phyloP scores from a whole-genome alignment of 2,113 vertebrate species.

The Nothobranchius kuhntae region DNA sequence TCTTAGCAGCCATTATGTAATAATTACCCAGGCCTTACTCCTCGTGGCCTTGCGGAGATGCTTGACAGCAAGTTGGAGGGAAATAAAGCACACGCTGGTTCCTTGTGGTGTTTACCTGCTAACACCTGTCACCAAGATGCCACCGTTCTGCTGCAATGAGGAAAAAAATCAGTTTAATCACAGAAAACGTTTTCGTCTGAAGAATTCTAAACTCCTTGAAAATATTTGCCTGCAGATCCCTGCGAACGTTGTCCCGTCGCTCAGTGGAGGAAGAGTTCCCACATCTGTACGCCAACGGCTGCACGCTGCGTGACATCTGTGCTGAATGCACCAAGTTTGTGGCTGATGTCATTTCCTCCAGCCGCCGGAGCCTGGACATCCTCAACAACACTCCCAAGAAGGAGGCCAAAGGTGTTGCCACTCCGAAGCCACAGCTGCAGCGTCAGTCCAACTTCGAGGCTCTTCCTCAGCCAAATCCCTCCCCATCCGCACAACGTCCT shows the following conservation, averaged over 20 bases:
- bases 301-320: constrained; percentile 88
- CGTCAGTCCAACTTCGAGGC: constrained; percentile 36
- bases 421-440: constrained; percentile 45
- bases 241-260: constrained; percentile 82
- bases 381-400: constrained; percentile 85
- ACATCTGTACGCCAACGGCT: constrained; percentile 91
- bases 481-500: background rate
- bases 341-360: constrained; percentile 88
- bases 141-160: background rate
- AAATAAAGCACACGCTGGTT: background rate
- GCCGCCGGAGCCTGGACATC: constrained; percentile 90
- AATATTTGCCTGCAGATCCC: constrained; percentile 73
- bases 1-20: constrained; percentile 63
- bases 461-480: constrained; percentile 1
- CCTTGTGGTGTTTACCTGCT: background rate
- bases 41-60: constrained; percentile 12
- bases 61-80: constrained; percentile 1
- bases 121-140: constrained; percentile 17
- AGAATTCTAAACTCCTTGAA: no score
- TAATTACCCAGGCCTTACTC: constrained; percentile 60
- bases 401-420: constrained; percentile 43
- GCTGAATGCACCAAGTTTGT: constrained; percentile 90
- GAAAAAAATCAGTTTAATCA: constrained; percentile 19
- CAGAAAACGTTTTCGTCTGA: constrained; percentile 15
- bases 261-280: constrained; percentile 93